These are phyloP conservation scores for Clarias laeviceps DNA, from an alignment of 2,797 vertebrate species.

Conservation along the genomic window DNA sequence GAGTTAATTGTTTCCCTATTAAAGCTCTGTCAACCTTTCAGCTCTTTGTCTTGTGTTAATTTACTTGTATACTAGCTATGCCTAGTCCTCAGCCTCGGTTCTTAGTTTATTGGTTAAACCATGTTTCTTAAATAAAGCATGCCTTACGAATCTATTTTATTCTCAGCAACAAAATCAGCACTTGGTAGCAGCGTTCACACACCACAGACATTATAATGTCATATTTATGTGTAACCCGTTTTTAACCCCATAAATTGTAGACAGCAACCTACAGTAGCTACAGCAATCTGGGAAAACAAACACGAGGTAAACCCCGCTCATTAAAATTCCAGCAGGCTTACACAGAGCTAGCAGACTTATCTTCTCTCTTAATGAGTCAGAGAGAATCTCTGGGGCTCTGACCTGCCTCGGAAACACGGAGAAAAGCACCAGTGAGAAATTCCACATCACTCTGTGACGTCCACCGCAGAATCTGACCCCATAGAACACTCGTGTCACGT, in stretches of 20 bases:
- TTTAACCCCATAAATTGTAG: not conserved
- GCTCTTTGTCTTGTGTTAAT: too few relatives aligned
- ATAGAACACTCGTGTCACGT: conserved; percentile 27
- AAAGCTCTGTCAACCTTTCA: too few relatives aligned
- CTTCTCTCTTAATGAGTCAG: conserved; percentile 42
- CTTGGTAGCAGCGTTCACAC: not conserved
- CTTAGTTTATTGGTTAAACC: too few relatives aligned
- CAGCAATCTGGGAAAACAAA: conserved; percentile 50
- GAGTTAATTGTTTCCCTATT: too few relatives aligned
- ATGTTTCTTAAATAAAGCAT: too few relatives aligned
- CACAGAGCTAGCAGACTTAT: conserved; percentile 48
- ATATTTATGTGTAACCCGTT: not conserved
- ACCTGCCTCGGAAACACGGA: conserved; percentile 42
- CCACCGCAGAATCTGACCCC: conserved; percentile 43
- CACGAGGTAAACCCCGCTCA: conserved; percentile 50
- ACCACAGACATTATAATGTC: not conserved
- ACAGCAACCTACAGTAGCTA: conserved; percentile 48
- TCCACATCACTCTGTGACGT: conserved; percentile 64
- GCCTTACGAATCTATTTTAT: not conserved
- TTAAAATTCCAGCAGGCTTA: conserved; percentile 68
- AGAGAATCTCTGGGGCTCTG: conserved; percentile 58
- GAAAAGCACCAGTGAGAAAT: conserved; percentile 66
- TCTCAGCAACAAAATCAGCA: not conserved
- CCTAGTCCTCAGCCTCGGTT: too few relatives aligned
- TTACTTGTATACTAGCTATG: too few relatives aligned